A percentile compares a stretch with the other conserved stretches of the same genome.
Conservation (phyloP, 2,888 invertebrate genomes). For the Hoplodrina blanda region DNA sequence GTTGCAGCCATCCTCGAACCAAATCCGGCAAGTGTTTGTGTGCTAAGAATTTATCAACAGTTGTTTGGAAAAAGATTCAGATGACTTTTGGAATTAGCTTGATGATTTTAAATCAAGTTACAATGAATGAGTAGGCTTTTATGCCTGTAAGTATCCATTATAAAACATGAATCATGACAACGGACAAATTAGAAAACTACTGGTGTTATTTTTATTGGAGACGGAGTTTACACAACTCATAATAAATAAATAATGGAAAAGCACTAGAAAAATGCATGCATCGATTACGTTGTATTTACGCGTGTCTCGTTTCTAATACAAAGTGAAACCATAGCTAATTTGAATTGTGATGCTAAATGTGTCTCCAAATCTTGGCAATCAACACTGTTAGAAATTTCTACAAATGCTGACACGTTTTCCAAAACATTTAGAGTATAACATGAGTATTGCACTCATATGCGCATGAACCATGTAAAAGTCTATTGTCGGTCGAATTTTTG, state of each 20-base stretch:
- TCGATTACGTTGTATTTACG: slow-evolving; percentile 21
- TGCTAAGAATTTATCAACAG: slow-evolving; percentile 25
- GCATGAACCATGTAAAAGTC: slow-evolving; percentile 67
- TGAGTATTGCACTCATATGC: slow-evolving; percentile 65
- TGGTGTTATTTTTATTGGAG: not conserved
- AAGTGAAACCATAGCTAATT: slow-evolving; percentile 50
- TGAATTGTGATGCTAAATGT: slow-evolving; percentile 43
- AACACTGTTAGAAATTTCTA: slow-evolving; percentile 38
- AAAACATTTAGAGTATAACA: slow-evolving; percentile 53
- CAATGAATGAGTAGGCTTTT: not conserved
- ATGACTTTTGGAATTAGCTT: not conserved
- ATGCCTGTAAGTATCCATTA: not conserved
- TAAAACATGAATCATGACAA: not conserved
- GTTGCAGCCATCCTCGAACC: no score
- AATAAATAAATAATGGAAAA: no score
- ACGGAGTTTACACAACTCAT: not conserved
- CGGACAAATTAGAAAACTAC: not conserved
- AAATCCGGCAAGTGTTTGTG: slow-evolving; percentile 12
- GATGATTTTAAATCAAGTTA: not conserved
- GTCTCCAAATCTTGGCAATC: slow-evolving; percentile 55
- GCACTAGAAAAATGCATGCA: slow-evolving; percentile 13
- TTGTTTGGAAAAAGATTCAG: not conserved
- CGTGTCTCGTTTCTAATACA: slow-evolving; percentile 37
- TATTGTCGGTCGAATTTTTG: slow-evolving; percentile 65
- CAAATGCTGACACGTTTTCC: slow-evolving; percentile 36